phyloP scores from a whole-genome alignment of 2,113 vertebrate species.

The Chauna torquata region DNA sequence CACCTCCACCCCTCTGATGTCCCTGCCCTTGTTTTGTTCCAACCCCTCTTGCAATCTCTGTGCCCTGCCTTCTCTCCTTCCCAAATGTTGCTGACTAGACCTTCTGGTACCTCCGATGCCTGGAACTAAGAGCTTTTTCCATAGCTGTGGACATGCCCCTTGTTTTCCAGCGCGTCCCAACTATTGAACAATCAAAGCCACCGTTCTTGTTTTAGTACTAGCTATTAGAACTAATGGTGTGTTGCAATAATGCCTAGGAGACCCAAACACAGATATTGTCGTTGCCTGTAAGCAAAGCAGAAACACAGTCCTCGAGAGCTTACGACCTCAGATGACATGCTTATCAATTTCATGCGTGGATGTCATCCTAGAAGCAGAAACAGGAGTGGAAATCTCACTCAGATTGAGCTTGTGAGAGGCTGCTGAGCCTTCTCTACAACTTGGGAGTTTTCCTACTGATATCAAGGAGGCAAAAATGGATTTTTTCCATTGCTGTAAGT shows the following conservation, averaged over 20 bases:
- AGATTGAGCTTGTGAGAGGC: neutral
- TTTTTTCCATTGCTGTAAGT: neutral
- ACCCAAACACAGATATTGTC: neutral
- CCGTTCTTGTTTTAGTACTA: neutral
- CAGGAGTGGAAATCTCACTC: neutral
- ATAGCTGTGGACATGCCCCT: neutral
- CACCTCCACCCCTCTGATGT: neutral
- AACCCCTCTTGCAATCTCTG: neutral
- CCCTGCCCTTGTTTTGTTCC: neutral
- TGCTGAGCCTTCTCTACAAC: neutral
- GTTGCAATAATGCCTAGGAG: neutral
- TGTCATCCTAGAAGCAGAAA: neutral
- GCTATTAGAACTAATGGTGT: rapidly evolving
- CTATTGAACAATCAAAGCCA: neutral
- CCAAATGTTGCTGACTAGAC: neutral
- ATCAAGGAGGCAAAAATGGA: neutral
- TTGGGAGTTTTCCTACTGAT: neutral
- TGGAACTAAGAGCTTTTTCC: neutral
- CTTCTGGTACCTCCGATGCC: rapidly evolving
- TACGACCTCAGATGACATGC: neutral
- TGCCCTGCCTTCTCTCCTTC: neutral
- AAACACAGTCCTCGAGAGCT: neutral
- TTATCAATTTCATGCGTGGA: neutral
- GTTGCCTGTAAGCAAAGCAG: neutral
- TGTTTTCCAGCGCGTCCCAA: neutral